These are phyloP conservation scores for Corythaixoides concolor DNA, from an alignment of 2,113 vertebrate genomes.

Conservation along the genomic window DNA sequence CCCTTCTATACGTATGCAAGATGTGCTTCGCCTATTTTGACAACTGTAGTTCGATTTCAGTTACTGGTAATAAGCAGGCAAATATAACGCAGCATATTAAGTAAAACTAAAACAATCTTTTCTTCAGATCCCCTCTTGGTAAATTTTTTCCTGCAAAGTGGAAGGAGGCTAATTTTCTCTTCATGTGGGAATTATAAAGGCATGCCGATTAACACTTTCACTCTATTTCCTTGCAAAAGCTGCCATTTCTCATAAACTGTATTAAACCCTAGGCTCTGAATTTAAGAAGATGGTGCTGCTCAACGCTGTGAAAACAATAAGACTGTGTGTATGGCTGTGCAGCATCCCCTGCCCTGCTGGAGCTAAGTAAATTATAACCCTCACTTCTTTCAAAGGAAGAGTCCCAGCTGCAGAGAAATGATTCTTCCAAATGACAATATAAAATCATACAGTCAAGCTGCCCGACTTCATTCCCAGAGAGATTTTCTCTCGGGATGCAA, in stretches of 20 bases:
- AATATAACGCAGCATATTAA: background rate
- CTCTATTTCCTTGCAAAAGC: slow-evolving; percentile 11
- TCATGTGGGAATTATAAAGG: slow-evolving; percentile 22
- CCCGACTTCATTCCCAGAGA: slow-evolving; percentile 37
- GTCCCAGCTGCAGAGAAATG: slow-evolving; percentile 58
- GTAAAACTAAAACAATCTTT: background rate
- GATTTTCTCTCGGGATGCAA: slow-evolving; percentile 41
- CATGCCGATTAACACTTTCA: slow-evolving; percentile 3
- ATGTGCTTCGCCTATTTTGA: background rate
- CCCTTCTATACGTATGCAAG: fast-evolving
- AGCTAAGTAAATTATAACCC: slow-evolving; percentile 63
- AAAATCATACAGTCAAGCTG: slow-evolving; percentile 52
- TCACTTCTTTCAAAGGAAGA: slow-evolving; percentile 41
- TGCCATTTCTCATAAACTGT: slow-evolving; percentile 11
- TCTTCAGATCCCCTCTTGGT: background rate
- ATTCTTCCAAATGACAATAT: slow-evolving; percentile 59
- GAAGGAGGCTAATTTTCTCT: background rate
- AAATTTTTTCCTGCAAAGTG: background rate
- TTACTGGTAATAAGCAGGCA: background rate
- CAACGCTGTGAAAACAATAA: background rate
- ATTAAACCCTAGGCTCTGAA: background rate
- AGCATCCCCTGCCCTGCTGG: slow-evolving; percentile 40
- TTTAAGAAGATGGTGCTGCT: slow-evolving; percentile 30
- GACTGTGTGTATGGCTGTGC: background rate
- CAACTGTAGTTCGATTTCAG: background rate